Conservation (phyloP, 2,888 invertebrate genomes). For the Drosophila setosimentum region DNA sequence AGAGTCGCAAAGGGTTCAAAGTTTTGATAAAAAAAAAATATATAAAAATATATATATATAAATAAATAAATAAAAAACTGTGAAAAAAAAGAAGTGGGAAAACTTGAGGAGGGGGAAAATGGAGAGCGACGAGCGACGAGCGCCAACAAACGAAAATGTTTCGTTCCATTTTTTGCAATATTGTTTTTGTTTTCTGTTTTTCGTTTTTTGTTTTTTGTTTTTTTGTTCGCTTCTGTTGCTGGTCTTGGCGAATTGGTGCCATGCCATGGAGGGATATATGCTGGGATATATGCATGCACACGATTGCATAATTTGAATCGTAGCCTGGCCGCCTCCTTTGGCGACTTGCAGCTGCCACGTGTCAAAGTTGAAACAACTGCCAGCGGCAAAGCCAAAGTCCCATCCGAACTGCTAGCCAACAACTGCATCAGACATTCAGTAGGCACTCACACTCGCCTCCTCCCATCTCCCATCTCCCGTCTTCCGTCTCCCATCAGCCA, state of each 20-base stretch:
- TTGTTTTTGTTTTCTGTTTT: constrained; percentile 26
- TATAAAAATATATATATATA: too few species aligned
- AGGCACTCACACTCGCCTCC: constrained; percentile 7
- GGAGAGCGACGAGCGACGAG: constrained; percentile 5
- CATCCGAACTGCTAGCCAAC: constrained; percentile 2
- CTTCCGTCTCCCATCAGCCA: not conserved
- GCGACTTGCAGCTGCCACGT: constrained; percentile 52
- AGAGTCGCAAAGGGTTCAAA: constrained; percentile 68
- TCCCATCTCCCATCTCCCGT: not conserved
- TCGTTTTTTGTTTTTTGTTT: constrained; percentile 21
- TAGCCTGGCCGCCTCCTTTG: constrained; percentile 9
- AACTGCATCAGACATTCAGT: constrained; percentile 48
- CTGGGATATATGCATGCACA: constrained; percentile 42
- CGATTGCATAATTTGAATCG: constrained; percentile 72
- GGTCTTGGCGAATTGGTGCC: constrained; percentile 63
- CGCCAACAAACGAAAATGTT: constrained; percentile 55
- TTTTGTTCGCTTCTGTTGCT: not conserved
- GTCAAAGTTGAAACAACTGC: constrained; percentile 36
- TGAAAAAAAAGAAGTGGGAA: not conserved
- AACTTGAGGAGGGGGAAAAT: constrained; percentile 17
- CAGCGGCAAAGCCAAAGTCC: not conserved
- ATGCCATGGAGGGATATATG: constrained; percentile 50
- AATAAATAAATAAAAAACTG: not conserved
- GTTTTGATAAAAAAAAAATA: constrained; percentile 56
- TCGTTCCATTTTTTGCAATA: constrained; percentile 59